Evolutionary conservation across 1,140 invertebrate species (phyloP).

Genomic region (Pomacea maculata): DNA sequence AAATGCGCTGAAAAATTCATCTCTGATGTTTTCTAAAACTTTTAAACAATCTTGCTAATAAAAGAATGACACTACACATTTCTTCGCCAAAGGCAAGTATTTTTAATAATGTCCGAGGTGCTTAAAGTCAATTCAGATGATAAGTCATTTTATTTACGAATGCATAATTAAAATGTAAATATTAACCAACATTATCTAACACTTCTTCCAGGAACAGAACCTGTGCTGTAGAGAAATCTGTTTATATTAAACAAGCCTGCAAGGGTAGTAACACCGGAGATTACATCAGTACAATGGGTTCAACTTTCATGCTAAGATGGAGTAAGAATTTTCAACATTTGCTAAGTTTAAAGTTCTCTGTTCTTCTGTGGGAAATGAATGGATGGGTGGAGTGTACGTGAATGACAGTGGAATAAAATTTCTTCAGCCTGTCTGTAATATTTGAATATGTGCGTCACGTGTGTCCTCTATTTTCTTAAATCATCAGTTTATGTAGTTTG

Average conservation of each 20-base stretch:
- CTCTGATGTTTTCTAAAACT: neutral
- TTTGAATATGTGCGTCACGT: neutral
- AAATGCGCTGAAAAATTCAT: neutral
- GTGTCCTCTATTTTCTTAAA: too few species aligned
- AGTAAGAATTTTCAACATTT: slow-evolving; percentile 2
- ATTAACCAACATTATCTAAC: neutral
- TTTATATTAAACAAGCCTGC: slow-evolving; percentile 16
- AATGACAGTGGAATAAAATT: neutral
- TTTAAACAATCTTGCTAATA: neutral
- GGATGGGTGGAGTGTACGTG: neutral
- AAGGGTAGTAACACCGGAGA: neutral
- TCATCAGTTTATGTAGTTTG: too few species aligned
- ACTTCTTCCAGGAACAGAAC: slow-evolving; percentile 5
- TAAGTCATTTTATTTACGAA: too few species aligned
- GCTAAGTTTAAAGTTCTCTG: neutral
- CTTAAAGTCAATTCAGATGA: too few species aligned
- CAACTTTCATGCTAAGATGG: slow-evolving; percentile 21
- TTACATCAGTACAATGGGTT: slow-evolving; percentile 11
- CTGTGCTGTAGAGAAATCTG: slow-evolving; percentile 11
- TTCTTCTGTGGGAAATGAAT: neutral
- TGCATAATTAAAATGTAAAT: neutral
- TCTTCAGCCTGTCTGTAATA: neutral
- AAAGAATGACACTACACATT: neutral
- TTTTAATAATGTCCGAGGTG: too few species aligned
- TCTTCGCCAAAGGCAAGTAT: too few species aligned